Conservation (phyloP, 2,113 vertebrate genomes). For the Rhabdornis inornatus region DNA sequence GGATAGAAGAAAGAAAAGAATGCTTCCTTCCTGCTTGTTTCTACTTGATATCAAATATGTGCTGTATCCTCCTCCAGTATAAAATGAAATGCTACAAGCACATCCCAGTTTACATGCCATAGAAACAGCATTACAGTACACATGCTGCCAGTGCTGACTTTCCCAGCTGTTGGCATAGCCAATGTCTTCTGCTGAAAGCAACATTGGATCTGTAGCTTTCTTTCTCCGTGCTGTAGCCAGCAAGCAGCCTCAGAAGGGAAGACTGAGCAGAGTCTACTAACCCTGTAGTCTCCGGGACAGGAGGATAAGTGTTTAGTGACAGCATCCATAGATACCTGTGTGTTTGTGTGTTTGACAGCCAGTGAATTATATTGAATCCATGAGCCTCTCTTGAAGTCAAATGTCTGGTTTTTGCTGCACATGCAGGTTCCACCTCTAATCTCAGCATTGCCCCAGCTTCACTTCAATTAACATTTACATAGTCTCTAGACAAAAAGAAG, state of each 20-base stretch:
- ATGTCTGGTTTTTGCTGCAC: not conserved
- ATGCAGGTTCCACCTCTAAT: not conserved
- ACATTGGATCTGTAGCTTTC: not conserved
- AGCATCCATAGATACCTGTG: not conserved
- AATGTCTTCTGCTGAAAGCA: not conserved
- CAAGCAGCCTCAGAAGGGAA: not conserved
- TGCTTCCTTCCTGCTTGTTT: rapidly evolving
- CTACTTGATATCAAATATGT: not conserved
- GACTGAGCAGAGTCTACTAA: not conserved
- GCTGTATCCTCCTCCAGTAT: not conserved
- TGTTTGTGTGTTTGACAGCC: not conserved
- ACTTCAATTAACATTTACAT: not conserved
- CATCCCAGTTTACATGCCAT: rapidly evolving
- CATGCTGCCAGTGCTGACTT: not conserved
- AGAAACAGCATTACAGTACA: not conserved
- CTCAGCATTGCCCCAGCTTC: not conserved
- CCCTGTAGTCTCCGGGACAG: not conserved
- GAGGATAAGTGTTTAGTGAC: not conserved
- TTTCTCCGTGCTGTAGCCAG: not conserved
- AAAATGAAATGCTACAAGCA: not conserved
- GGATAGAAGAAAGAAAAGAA: not conserved
- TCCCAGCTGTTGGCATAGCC: not conserved
- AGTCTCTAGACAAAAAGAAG: not conserved
- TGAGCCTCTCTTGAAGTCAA: not conserved
- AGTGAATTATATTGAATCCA: not conserved